Evolutionary conservation across 2,797 vertebrate genomes (phyloP), one percentile per base, ranked within the genome.

Genomic region (Odontamblyopus lacepedii): DNA sequence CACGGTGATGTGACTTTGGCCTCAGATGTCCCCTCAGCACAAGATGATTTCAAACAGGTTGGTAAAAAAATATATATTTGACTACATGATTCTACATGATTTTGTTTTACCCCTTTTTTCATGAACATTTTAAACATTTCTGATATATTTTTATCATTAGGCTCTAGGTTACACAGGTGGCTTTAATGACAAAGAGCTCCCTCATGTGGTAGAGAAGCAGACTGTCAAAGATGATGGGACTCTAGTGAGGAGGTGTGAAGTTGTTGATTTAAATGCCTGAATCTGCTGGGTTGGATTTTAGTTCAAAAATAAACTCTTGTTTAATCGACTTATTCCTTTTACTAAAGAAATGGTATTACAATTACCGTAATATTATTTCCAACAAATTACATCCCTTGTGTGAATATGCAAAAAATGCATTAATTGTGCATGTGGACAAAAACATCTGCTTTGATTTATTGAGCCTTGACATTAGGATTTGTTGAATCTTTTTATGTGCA

Each of bases 11-110:
- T 89, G 23, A 93, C 93, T 64, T 85, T 96, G 89, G 91, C 95
- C 64, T 88, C 91, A 75, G 95, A 96, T 86, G 95, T 97, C 59
- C 95, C 96, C 0, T 94, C 95, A 73, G 94, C 96, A 90, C 93
- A 94, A 87, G 95, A 96, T 27, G 96, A 97, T 92, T 96, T 97
- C 70, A 93, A 95, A 91, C 91, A 98, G 96, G 97, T 98, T 72
- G 75, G 89, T 79, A 18, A 27, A 70, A 70, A 23, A 55, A 30
- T n/a, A 41, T 32, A 6, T 9, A 9, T 18, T 67, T 32, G 2
- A 51, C 1, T 18, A 27, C 6, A 26, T 15, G 50, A 50, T 64
- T n/a, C 4, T 27, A 27, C 13, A 26, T 15, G 50, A 50, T 64
- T n/a, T 44, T 23, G 35, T 44, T 67, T 67, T 67, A 12, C 1